Conservation (phyloP, 2,888 invertebrate species). For the Drosophila kambysellisi region DNA sequence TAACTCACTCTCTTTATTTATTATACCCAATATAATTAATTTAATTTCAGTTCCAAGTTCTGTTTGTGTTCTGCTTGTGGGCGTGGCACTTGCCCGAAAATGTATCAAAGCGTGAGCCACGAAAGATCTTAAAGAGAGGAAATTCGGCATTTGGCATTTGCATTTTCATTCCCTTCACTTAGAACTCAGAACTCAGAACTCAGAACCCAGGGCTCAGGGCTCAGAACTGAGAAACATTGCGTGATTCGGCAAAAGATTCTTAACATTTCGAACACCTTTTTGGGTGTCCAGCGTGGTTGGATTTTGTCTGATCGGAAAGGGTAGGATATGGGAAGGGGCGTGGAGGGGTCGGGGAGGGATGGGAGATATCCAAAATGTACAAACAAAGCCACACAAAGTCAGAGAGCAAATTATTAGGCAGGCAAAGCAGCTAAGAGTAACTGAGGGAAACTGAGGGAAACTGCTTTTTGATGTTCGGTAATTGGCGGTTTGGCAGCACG, state of each 20-base stretch:
- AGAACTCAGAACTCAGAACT: constrained; percentile 28
- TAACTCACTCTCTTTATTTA: constrained; percentile 70
- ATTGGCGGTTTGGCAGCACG: constrained; percentile 81
- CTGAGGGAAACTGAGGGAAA: constrained; percentile 54
- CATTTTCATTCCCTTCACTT: constrained; percentile 55
- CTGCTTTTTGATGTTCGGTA: constrained; percentile 79
- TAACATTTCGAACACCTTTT: constrained; percentile 77
- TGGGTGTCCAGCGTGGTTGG: constrained; percentile 60
- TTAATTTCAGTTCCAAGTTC: constrained; percentile 59
- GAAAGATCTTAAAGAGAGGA: constrained; percentile 53
- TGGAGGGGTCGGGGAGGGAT: constrained; percentile 1
- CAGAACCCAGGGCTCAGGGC: constrained; percentile 13
- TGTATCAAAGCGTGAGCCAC: constrained; percentile 70
- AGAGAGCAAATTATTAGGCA: constrained; percentile 72
- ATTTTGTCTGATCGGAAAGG: constrained; percentile 22
- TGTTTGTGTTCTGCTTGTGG: constrained; percentile 15
- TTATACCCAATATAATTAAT: constrained; percentile 70
- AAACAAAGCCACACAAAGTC: constrained; percentile 75
- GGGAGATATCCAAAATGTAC: constrained; percentile 52
- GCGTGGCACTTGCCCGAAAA: constrained; percentile 59
- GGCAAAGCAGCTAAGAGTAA: constrained; percentile 38
- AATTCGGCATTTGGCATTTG: constrained; percentile 66
- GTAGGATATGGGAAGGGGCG: background rate
- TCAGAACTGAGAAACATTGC: constrained; percentile 49
- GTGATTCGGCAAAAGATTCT: constrained; percentile 71